Base-by-base conservation (phyloP, 2,888 invertebrate genomes). In the Allacma fusca region DNA sequence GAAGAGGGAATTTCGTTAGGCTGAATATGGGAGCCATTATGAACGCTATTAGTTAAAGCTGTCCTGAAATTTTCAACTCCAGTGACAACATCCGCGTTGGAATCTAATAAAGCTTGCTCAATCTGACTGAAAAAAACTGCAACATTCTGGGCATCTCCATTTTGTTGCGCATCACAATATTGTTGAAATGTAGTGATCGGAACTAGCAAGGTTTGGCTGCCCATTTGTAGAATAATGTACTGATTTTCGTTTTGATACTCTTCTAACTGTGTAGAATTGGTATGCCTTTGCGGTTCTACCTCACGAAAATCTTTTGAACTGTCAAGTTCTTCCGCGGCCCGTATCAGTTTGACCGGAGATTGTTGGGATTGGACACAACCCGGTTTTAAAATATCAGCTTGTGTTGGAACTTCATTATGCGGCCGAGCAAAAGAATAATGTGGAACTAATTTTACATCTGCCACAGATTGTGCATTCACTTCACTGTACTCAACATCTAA, bases 81-180 rank as follows among this genome's bases (percentile, higher is more conserved):
- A 19, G 65, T 19, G 1, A 16, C 65, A 28, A 24, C 1, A 28
- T 26, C 29, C 13, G 24, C 71, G n/a, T 23, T 44, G 5, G 44
- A 21, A 28, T 73, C 64, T n/a, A 13, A 13, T 7, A 59, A 16
- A 1, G 73, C 73, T 12, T 59, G 62, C n/a, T 73, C 34, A 28
- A 73, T 13, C 64, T 28, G 59, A 26, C 29, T 9, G 9, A 73
- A 24, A 24, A 73, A 73, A 0, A 62, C 21, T 13, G 29, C 28
- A 12, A 28, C 23, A 29, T 34, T 73, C 28, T 73, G 29, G 2
- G 19, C 73, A 62, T 73, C 62, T 21, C 62, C 62, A n/a, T 26
- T 34, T 29, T 62, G 59, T 29, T 73, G 73, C 19, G 73, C 73
- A n/a, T 73, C 73, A 62, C 59, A 62, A 24, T 73, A 73, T 62